phyloP scores from a whole-genome alignment of 1,140 invertebrate genomes.

The Pomacea maculata region DNA sequence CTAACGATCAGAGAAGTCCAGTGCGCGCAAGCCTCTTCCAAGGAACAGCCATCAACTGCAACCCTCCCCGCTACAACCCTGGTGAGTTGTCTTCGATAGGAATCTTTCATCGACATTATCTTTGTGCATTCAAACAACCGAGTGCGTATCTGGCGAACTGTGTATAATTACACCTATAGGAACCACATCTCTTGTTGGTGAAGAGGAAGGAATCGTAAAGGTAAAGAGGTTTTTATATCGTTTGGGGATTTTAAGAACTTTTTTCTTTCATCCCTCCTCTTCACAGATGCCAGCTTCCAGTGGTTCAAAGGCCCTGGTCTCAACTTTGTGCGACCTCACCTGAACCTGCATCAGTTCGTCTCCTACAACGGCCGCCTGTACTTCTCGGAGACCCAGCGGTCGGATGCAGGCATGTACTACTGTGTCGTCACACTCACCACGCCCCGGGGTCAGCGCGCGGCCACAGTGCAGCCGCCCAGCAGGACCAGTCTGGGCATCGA shows the following conservation, averaged over 20 bases:
- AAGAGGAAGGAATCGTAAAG: background rate
- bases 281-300: constrained; percentile 38
- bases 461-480: constrained; percentile 30
- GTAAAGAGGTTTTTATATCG: background rate
- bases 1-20: constrained; percentile 41
- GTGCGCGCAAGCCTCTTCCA: constrained; percentile 36
- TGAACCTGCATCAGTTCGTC: constrained; percentile 44
- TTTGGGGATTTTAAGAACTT: background rate
- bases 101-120: background rate
- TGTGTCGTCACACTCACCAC: constrained; percentile 40
- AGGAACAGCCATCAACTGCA: constrained; percentile 39
- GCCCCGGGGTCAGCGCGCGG: constrained; percentile 17
- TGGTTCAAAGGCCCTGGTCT: constrained; percentile 41
- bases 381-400: constrained; percentile 40
- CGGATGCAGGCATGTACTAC: constrained; percentile 30
- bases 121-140: too few relatives aligned
- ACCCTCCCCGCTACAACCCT: constrained; percentile 38
- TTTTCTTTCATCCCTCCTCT: too few relatives aligned
- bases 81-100: constrained; percentile 21
- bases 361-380: constrained; percentile 49
- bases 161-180: background rate
- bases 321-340: constrained; percentile 43
- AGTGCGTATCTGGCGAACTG: too few relatives aligned
- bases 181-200: background rate
- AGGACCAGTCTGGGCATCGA: constrained; percentile 39